Conservation (phyloP, 1,140 invertebrate genomes). For the Parapsyche elsis region DNA sequence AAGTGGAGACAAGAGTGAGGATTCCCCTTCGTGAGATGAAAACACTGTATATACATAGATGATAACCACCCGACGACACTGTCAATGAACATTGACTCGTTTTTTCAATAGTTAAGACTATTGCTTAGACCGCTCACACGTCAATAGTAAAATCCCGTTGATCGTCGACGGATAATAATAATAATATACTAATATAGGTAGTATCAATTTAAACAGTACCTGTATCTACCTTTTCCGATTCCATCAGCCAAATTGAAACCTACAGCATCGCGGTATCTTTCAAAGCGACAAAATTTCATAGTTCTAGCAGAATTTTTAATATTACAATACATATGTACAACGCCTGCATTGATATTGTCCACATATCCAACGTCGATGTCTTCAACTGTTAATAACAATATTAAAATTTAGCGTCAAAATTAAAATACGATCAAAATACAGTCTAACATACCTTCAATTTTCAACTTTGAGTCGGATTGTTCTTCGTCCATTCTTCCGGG, state of each 20-base stretch:
- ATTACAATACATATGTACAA: conserved; percentile 63
- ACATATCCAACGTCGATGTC: conserved; percentile 61
- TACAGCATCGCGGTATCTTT: conserved; percentile 59
- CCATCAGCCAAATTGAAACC: conserved; percentile 65
- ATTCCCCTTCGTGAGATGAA: too few relatives aligned
- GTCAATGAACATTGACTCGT: too few relatives aligned
- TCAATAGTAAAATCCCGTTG: too few relatives aligned
- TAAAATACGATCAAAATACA: conserved; percentile 2
- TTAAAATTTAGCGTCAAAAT: background rate
- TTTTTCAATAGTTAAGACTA: too few relatives aligned
- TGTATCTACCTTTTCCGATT: conserved; percentile 62
- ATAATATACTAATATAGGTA: too few relatives aligned
- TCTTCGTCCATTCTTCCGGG: conserved; percentile 60
- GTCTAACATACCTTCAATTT: conserved; percentile 58
- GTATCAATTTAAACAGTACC: conserved; percentile 55
- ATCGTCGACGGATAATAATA: too few relatives aligned
- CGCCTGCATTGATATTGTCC: conserved; percentile 56
- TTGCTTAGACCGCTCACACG: too few relatives aligned
- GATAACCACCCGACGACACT: too few relatives aligned
- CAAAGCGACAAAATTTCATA: conserved; percentile 65
- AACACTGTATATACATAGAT: too few relatives aligned
- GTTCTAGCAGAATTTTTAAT: conserved; percentile 61
- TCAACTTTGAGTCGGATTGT: conserved; percentile 56
- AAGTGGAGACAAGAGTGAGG: too few relatives aligned
- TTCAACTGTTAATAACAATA: conserved; percentile 56